These are phyloP conservation scores for Trichechus manatus DNA, from an alignment of 2,113 vertebrate genomes.

Conservation along the genomic window DNA sequence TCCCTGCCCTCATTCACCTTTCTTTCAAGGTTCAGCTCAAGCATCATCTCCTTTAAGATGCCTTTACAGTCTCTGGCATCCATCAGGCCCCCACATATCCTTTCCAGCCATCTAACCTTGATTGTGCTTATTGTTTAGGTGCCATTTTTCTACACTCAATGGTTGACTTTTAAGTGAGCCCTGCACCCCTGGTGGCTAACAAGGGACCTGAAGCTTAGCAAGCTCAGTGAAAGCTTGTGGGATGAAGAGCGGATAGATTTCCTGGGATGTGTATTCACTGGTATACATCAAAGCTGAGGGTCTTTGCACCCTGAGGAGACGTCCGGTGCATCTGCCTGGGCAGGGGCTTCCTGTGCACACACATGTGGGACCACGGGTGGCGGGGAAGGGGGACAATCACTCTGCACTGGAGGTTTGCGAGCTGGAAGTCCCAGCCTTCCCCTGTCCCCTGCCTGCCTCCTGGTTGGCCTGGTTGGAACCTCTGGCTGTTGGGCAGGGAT, in stretches of 20 bases:
- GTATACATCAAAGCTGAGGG: neutral
- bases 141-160: neutral
- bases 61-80: neutral
- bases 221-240: neutral
- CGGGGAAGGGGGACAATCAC: neutral
- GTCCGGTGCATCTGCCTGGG: neutral
- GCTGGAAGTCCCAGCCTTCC: neutral
- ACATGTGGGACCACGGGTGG: neutral
- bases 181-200: neutral
- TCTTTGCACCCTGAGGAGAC: neutral
- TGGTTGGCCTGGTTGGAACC: neutral
- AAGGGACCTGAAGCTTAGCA: neutral
- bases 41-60: neutral
- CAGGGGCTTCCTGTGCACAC: neutral
- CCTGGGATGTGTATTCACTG: neutral
- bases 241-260: neutral
- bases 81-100: neutral
- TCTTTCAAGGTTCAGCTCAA: neutral
- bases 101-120: neutral
- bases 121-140: neutral
- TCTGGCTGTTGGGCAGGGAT: neutral
- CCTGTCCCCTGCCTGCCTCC: neutral
- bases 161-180: neutral
- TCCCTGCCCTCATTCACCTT: neutral
- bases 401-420: neutral